phyloP scores from a whole-genome alignment of 2,113 vertebrate species.

The Hiodon alosoides region DNA sequence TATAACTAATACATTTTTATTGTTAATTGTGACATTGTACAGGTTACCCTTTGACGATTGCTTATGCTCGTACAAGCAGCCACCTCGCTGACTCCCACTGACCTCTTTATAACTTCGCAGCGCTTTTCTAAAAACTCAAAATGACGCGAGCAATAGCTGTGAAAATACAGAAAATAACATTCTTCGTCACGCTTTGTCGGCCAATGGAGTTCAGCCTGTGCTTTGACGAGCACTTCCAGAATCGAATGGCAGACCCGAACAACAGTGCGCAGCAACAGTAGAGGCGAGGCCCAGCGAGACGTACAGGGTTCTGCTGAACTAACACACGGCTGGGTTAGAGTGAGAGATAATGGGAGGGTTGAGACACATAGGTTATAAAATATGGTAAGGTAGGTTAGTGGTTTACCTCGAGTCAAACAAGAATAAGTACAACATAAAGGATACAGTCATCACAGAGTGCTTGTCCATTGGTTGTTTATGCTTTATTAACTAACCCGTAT shows the following conservation, averaged over 20 bases:
- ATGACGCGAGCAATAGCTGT: neutral
- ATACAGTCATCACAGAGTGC: too few species aligned
- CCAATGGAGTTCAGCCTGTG: neutral
- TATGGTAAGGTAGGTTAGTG: neutral
- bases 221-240: neutral
- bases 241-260: neutral
- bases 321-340: neutral
- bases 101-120: too few species aligned
- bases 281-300: neutral
- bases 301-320: neutral
- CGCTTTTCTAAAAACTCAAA: too few species aligned
- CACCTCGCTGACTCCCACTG: too few species aligned
- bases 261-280: neutral
- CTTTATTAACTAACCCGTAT: too few species aligned
- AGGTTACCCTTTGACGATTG: too few species aligned
- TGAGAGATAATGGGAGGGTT: neutral
- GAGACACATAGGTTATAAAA: neutral
- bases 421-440: neutral
- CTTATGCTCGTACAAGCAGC: too few species aligned
- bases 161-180: neutral
- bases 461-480: too few species aligned
- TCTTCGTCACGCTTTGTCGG: neutral
- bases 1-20: too few species aligned
- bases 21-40: too few species aligned
- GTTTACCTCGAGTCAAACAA: neutral